Evolutionary conservation across 1,140 invertebrate genomes (phyloP).

Genomic region (Tetramorium simillimum): DNA sequence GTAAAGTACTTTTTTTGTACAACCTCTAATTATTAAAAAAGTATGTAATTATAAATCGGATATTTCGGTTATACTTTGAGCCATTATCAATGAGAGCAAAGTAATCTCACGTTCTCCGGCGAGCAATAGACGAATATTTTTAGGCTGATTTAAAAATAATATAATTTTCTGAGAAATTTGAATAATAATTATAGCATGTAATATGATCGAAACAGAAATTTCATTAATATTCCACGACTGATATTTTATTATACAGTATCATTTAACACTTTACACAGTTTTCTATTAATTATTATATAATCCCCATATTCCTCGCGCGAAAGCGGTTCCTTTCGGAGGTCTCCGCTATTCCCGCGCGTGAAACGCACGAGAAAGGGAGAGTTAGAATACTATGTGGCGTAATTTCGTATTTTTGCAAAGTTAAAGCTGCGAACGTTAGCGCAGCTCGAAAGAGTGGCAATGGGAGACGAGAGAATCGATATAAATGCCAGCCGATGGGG

Average conservation of each 20-base stretch:
- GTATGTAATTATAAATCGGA: no score
- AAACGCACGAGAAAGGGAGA: neutral
- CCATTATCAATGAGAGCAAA: no score
- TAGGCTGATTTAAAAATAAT: no score
- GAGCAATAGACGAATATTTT: no score
- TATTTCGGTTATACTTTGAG: no score
- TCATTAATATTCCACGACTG: neutral
- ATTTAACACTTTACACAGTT: neutral
- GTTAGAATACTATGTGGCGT: neutral
- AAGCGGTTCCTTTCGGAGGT: neutral
- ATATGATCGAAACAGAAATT: no score
- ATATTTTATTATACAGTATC: neutral
- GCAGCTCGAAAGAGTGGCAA: neutral
- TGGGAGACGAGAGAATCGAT: slow-evolving; percentile 1
- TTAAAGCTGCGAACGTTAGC: neutral
- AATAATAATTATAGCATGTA: no score
- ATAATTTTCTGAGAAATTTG: no score
- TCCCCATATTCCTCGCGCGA: neutral
- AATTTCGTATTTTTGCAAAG: slow-evolving; percentile 3
- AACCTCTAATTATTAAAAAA: no score
- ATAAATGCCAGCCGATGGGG: slow-evolving; percentile 41
- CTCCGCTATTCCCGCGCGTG: neutral
- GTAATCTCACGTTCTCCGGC: no score
- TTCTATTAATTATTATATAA: neutral
- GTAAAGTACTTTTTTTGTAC: no score